A percentile compares a stretch with the other conserved stretches of the same genome.
Evolutionary conservation across 2,113 vertebrate species (phyloP).

Genomic region (Caranx ignobilis): DNA sequence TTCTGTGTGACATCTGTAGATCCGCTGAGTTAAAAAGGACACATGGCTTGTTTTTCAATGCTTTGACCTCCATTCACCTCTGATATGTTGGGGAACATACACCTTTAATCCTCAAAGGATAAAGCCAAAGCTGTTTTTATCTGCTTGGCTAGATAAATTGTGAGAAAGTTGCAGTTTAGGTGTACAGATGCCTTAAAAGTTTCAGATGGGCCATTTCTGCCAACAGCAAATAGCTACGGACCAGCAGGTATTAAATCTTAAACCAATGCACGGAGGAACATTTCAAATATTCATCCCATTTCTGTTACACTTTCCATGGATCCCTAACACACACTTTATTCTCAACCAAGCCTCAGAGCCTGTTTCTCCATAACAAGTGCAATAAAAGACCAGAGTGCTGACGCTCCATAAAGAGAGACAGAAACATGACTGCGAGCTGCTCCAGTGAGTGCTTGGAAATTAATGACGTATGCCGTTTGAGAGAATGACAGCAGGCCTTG

Average conservation of each 20-base stretch:
- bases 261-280: not conserved
- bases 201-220: not conserved
- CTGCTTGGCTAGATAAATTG: too few relatives aligned
- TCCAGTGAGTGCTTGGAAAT: conserved; percentile 50
- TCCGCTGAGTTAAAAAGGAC: not conserved
- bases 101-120: not conserved
- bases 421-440: conserved; percentile 36
- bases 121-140: not conserved
- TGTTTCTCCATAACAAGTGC: not conserved
- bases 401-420: conserved; percentile 18
- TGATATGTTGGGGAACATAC: not conserved
- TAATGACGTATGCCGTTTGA: conserved; percentile 65
- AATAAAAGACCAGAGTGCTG: conserved; percentile 28
- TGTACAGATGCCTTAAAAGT: not conserved
- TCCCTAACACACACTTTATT: conserved; percentile 1
- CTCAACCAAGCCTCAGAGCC: not conserved
- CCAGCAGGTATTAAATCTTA: not conserved
- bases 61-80: not conserved
- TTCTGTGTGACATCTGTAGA: too few relatives aligned
- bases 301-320: conserved; percentile 15
- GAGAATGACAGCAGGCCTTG: conserved; percentile 55
- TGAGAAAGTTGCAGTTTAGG: not conserved
- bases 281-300: not conserved
- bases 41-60: not conserved
- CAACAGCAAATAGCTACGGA: not conserved